Evolutionary conservation across 2,888 invertebrate species (phyloP).

Genomic region (Hydrotaea cyrtoneurina): DNA sequence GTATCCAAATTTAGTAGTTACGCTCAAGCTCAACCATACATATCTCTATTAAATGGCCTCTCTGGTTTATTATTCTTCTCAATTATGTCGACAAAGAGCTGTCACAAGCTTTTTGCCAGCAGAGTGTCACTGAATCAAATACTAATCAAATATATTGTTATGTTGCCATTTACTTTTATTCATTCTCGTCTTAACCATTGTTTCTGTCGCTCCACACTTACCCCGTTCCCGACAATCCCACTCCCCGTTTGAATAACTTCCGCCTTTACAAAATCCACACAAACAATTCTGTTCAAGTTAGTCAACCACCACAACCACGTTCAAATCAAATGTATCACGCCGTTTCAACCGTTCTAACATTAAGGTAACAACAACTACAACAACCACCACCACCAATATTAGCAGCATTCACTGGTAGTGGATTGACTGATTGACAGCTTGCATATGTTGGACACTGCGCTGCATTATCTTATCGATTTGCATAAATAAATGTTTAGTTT

Average conservation of each 20-base stretch:
- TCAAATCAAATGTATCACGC: slow-evolving; percentile 97
- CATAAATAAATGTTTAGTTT: background rate
- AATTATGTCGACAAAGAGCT: no score
- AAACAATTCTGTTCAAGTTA: slow-evolving; percentile 61
- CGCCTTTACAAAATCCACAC: background rate
- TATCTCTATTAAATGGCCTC: no score
- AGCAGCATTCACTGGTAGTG: no score
- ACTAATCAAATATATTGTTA: slow-evolving; percentile 9
- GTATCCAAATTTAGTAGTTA: no score
- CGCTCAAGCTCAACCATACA: no score
- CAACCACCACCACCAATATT: no score
- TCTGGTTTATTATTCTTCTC: no score
- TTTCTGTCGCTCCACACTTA: background rate
- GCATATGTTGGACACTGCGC: slow-evolving; percentile 8
- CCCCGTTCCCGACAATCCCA: background rate
- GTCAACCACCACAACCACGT: slow-evolving; percentile 77
- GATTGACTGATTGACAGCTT: background rate
- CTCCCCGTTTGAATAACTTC: slow-evolving; percentile 39
- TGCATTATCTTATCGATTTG: background rate
- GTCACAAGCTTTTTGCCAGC: background rate
- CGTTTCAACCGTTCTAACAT: slow-evolving; percentile 95
- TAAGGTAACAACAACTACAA: slow-evolving; percentile 86
- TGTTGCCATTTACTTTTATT: slow-evolving; percentile 17
- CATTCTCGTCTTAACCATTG: slow-evolving; percentile 1
- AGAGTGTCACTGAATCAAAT: background rate